Percentiles rank a stretch among this genome's conserved stretches.
phyloP scores from a whole-genome alignment of 2,888 invertebrate species.

The Megastigmus dorsalis region DNA sequence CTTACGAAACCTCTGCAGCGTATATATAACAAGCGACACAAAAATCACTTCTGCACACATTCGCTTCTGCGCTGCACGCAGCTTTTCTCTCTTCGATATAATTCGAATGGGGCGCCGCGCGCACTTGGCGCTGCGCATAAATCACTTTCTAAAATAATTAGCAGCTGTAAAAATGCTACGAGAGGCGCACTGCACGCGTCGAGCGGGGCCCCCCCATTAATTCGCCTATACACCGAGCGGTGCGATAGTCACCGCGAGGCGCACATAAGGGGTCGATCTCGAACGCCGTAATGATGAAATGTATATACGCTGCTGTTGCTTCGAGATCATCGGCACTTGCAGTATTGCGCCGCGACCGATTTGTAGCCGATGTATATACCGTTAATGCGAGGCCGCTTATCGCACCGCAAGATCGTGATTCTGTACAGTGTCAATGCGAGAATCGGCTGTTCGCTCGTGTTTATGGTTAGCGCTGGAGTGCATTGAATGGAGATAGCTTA shows the following conservation, averaged over 20 bases:
- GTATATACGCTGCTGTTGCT: background rate
- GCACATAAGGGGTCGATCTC: constrained; percentile 36
- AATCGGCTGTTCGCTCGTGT: too few species aligned
- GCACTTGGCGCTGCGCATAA: constrained; percentile 26
- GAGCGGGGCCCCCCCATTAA: constrained; percentile 9
- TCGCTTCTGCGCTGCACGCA: too few species aligned
- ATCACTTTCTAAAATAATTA: constrained; percentile 53
- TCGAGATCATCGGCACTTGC: constrained; percentile 27
- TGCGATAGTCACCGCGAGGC: constrained; percentile 21
- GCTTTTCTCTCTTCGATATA: background rate
- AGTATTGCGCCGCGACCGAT: background rate
- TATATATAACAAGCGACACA: too few species aligned
- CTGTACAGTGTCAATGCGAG: too few species aligned
- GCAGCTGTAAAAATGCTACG: background rate
- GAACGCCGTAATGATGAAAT: background rate
- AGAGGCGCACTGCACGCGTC: background rate
- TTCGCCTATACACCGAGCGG: constrained; percentile 11
- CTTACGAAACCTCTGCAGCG: constrained; percentile 11
- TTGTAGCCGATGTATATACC: too few species aligned
- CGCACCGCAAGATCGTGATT: too few species aligned
- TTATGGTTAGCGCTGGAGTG: too few species aligned
- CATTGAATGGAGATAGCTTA: too few species aligned
- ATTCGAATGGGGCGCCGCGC: background rate
- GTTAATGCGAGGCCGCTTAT: too few species aligned
- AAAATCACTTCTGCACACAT: too few species aligned